Percentiles rank a stretch among this genome's conserved stretches.
phyloP scores from a whole-genome alignment of 2,797 vertebrate genomes.

The Acanthurus lineatus region DNA sequence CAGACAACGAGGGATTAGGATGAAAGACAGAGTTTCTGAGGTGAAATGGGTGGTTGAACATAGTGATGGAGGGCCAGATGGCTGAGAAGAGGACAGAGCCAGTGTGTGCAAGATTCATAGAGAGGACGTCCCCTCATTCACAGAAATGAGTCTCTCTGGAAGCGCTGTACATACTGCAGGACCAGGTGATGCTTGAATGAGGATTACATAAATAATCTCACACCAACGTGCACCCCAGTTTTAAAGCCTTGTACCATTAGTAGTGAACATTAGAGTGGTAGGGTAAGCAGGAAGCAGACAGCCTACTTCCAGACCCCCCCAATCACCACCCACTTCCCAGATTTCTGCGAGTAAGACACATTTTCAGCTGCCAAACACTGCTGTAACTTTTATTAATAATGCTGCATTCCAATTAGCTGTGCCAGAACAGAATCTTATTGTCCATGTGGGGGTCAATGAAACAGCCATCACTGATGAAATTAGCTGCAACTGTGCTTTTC shows the following conservation, averaged over 20 bases:
- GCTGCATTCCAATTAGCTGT: conserved; percentile 25
- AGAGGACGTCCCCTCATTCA: conserved; percentile 20
- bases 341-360: conserved; percentile 4
- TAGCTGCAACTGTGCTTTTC: conserved; percentile 11
- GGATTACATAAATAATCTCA: conserved; percentile 59
- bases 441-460: conserved; percentile 14
- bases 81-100: conserved; percentile 19
- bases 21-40: conserved; percentile 39
- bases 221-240: conserved; percentile 39
- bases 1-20: conserved; percentile 43
- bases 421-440: neutral
- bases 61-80: conserved; percentile 54
- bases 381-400: conserved; percentile 7
- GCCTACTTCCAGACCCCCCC: neutral
- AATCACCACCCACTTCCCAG: conserved; percentile 8
- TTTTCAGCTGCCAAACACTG: conserved; percentile 30
- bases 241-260: conserved; percentile 9
- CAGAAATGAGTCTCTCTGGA: conserved; percentile 27
- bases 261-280: conserved; percentile 25
- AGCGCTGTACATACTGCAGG: neutral
- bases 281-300: neutral
- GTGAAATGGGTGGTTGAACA: conserved; percentile 27
- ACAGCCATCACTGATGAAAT: neutral
- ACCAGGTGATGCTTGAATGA: conserved; percentile 19
- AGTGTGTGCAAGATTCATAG: conserved; percentile 16